Conservation (phyloP, 2,888 invertebrate species). For the Zele albiditarsus region DNA sequence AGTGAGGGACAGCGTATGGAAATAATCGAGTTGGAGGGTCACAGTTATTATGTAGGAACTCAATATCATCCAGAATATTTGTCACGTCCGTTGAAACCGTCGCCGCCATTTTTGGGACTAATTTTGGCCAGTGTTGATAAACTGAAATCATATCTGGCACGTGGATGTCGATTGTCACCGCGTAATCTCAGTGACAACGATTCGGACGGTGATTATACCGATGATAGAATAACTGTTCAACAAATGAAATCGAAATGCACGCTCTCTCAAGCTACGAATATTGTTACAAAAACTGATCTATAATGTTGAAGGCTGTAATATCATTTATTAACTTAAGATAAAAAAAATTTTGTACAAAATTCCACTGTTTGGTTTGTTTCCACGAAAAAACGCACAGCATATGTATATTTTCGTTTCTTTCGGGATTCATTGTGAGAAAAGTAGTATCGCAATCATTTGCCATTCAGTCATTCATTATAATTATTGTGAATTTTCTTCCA, state of each 20-base stretch:
- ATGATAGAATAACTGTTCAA: background rate
- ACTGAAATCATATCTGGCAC: conserved; percentile 81
- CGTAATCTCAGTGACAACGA: conserved; percentile 84
- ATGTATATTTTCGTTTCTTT: background rate
- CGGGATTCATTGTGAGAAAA: background rate
- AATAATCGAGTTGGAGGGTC: conserved; percentile 88
- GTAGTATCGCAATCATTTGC: background rate
- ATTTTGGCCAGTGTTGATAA: conserved; percentile 92
- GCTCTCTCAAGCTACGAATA: background rate
- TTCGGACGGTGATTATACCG: conserved; percentile 73
- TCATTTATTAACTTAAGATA: no score
- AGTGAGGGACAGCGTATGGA: conserved; percentile 93
- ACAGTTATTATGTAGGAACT: conserved; percentile 95
- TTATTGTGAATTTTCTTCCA: background rate
- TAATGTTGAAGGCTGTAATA: no score
- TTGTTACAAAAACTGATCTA: background rate
- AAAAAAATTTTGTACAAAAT: background rate
- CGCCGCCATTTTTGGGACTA: conserved; percentile 96
- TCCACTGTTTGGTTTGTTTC: no score
- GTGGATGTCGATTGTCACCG: conserved; percentile 85
- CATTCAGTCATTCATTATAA: background rate
- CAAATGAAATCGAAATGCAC: background rate
- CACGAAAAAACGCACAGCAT: no score
- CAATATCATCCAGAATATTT: conserved; percentile 99
- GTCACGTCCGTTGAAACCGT: conserved; percentile 91